Evolutionary conservation across 2,113 vertebrate species (phyloP).

Genomic region (Macroglossus sobrinus): DNA sequence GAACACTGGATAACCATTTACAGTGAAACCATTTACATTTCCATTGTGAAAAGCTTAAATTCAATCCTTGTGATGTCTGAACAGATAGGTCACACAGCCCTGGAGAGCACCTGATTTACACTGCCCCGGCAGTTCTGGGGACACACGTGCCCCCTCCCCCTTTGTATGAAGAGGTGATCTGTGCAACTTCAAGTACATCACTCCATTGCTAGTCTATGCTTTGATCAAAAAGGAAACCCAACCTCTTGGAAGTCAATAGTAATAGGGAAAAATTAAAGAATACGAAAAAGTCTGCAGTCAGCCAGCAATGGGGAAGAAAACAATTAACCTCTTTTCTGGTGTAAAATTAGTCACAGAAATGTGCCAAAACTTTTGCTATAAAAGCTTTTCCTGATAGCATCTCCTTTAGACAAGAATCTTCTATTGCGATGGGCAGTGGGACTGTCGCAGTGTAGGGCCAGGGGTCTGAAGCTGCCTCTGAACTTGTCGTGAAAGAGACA

Average conservation of each 20-base stretch:
- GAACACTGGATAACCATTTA: conserved; percentile 80
- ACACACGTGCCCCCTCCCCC: too few relatives aligned
- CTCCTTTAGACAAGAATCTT: neutral
- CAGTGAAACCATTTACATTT: conserved; percentile 69
- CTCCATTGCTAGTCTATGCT: neutral
- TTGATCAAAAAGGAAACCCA: neutral
- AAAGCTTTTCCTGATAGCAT: neutral
- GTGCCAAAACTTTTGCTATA: neutral
- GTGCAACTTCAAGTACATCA: too few relatives aligned
- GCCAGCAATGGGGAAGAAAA: neutral
- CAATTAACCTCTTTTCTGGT: neutral
- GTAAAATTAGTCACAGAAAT: neutral
- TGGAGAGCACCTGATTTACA: conserved; percentile 67
- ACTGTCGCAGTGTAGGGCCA: neutral
- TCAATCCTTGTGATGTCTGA: conserved; percentile 68
- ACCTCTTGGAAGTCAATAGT: neutral
- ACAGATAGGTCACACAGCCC: conserved; percentile 73
- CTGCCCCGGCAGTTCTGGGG: conserved; percentile 61
- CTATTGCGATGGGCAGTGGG: neutral
- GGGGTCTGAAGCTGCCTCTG: neutral
- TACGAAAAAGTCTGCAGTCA: neutral
- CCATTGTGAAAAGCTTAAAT: conserved; percentile 77
- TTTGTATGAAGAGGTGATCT: neutral
- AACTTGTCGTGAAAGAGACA: neutral
- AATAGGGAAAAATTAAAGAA: neutral